Conservation (phyloP, 2,888 invertebrate species). For the Meiosimyza platycephala region DNA sequence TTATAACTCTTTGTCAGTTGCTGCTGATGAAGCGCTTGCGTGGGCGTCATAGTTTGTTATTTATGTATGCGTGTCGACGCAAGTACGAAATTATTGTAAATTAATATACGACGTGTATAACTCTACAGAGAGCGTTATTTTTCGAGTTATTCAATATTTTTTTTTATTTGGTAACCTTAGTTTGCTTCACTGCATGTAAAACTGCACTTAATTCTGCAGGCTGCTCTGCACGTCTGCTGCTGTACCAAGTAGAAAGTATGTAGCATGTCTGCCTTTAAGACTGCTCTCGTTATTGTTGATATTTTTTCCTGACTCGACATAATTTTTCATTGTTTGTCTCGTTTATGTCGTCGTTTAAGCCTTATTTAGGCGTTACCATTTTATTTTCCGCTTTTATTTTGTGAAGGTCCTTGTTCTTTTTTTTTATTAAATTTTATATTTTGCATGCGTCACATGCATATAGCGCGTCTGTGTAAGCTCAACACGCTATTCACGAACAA, state of each 20-base stretch:
- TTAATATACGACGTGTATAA: conserved; percentile 54
- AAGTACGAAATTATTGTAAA: conserved; percentile 61
- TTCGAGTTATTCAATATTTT: too few species aligned
- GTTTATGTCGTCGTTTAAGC: conserved; percentile 46
- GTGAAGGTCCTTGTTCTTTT: background rate
- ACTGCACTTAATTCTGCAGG: conserved; percentile 45
- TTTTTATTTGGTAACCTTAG: background rate
- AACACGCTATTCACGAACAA: background rate
- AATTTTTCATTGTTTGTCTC: conserved; percentile 53
- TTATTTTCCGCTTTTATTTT: conserved; percentile 2
- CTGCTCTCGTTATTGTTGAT: background rate
- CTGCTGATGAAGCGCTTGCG: conserved; percentile 33
- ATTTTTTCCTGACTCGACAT: conserved; percentile 47
- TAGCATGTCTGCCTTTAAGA: background rate
- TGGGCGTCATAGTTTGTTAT: conserved; percentile 12
- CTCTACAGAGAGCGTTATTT: too few species aligned
- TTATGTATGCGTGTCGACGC: conserved; percentile 46
- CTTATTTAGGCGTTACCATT: conserved; percentile 30
- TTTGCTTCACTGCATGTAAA: conserved; percentile 41
- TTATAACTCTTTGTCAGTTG: conserved; percentile 60
- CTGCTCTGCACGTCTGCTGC: background rate
- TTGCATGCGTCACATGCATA: background rate
- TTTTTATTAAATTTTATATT: background rate
- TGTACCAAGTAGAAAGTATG: conserved; percentile 48
- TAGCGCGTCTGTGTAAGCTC: background rate